Percentiles rank a stretch among this genome's conserved stretches.
These are phyloP conservation scores for Coenobita brevimanus DNA, from an alignment of 1,140 invertebrate genomes.

Conservation along the genomic window DNA sequence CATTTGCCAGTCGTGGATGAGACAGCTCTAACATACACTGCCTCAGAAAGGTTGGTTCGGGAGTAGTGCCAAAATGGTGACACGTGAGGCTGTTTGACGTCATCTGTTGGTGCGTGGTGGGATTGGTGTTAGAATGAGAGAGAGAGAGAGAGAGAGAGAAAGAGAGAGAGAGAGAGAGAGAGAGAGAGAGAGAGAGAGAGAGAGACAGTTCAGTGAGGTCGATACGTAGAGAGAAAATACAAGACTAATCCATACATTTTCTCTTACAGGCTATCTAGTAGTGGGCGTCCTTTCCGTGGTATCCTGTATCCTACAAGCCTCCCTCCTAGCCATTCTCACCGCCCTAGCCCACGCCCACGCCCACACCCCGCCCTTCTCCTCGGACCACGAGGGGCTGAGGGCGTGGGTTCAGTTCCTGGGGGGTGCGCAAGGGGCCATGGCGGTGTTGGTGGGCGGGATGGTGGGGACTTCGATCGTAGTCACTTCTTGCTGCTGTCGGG, in stretches of 20 bases:
- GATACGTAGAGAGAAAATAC: background rate
- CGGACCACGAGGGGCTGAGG: background rate
- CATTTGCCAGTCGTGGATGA: no score
- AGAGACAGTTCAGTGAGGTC: background rate
- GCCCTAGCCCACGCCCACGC: background rate
- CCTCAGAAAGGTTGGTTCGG: no score
- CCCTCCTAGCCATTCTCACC: conserved; percentile 32
- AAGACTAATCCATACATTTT: no score
- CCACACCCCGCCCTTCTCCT: background rate
- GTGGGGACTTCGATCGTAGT: conserved; percentile 25
- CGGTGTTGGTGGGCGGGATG: conserved; percentile 42
- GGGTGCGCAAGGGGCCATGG: conserved; percentile 52
- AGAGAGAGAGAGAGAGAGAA: background rate
- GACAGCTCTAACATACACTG: no score
- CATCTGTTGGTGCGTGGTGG: no score
- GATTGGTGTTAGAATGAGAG: no score
- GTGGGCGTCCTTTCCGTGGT: conserved; percentile 27
- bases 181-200: background rate
- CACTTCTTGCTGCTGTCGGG: conserved; percentile 41
- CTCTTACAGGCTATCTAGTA: conserved; percentile 50
- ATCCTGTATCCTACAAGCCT: conserved; percentile 22
- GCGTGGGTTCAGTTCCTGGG: conserved; percentile 48
- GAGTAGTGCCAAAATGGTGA: no score
- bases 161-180: background rate
- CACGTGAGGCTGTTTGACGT: no score